These are phyloP conservation scores for Helostoma temminkii DNA, from an alignment of 2,797 vertebrate genomes.

Conservation along the genomic window DNA sequence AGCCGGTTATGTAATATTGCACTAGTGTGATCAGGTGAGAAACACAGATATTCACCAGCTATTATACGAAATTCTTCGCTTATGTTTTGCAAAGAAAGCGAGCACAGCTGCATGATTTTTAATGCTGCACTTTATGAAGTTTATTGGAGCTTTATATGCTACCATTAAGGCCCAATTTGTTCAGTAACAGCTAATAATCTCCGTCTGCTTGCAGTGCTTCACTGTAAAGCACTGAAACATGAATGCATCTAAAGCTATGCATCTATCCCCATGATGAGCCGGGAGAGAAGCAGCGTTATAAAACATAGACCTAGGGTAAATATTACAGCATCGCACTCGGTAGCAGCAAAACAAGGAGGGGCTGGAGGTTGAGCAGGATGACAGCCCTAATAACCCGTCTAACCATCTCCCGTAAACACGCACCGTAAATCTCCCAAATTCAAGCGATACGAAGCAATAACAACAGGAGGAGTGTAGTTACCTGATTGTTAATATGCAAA, in stretches of 20 bases:
- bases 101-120: conserved; percentile 2
- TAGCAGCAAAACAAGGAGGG: conserved; percentile 86
- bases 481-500: conserved; percentile 87
- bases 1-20: conserved; percentile 73
- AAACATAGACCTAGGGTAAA: conserved; percentile 80
- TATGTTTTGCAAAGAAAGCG: not conserved
- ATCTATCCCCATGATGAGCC: conserved; percentile 5
- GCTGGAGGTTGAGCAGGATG: conserved; percentile 80
- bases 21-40: conserved; percentile 60
- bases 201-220: conserved; percentile 27
- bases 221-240: not conserved
- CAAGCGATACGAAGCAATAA: conserved; percentile 34
- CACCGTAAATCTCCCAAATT: conserved; percentile 30
- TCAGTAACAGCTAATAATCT: conserved; percentile 45
- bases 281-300: conserved; percentile 42
- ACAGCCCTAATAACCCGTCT: conserved; percentile 65
- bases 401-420: conserved; percentile 50
- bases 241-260: conserved; percentile 15
- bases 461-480: conserved; percentile 64
- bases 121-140: conserved; percentile 27
- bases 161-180: conserved; percentile 50
- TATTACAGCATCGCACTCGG: conserved; percentile 82
- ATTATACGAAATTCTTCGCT: not conserved
- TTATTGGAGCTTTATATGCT: conserved; percentile 23
- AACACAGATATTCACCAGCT: conserved; percentile 17